These are phyloP conservation scores for Lasius platythorax DNA, from an alignment of 2,888 invertebrate species.

Conservation along the genomic window DNA sequence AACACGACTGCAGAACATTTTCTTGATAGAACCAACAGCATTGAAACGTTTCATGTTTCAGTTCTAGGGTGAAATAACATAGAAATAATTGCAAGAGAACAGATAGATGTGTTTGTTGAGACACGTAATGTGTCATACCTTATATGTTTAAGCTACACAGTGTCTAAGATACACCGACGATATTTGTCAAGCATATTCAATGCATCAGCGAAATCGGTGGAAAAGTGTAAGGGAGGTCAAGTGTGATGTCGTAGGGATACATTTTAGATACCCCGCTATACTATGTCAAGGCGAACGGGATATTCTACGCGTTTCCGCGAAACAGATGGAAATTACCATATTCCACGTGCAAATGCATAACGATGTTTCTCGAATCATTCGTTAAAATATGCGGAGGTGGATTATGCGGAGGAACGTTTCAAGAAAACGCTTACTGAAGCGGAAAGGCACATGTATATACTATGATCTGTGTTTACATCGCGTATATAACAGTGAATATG, in stretches of 20 bases:
- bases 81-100: background rate
- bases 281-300: slow-evolving; percentile 70
- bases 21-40: background rate
- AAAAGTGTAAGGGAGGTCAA: slow-evolving; percentile 65
- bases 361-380: background rate
- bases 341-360: slow-evolving; percentile 17
- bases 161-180: background rate
- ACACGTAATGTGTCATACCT: background rate
- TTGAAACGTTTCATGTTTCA: slow-evolving; percentile 13
- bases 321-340: slow-evolving; percentile 48
- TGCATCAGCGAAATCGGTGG: slow-evolving; percentile 52
- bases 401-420: slow-evolving; percentile 14
- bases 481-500: background rate
- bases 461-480: background rate
- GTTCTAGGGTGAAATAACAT: background rate
- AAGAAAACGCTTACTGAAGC: slow-evolving; percentile 56
- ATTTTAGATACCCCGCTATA: slow-evolving; percentile 61
- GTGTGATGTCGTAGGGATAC: slow-evolving; percentile 61
- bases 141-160: background rate
- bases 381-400: slow-evolving; percentile 34
- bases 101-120: background rate
- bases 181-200: slow-evolving; percentile 47
- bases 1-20: background rate
- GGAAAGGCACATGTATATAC: slow-evolving; percentile 55
- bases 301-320: slow-evolving; percentile 58